Evolutionary conservation across 2,797 vertebrate species (phyloP).

Genomic region (Malacoraja senta): DNA sequence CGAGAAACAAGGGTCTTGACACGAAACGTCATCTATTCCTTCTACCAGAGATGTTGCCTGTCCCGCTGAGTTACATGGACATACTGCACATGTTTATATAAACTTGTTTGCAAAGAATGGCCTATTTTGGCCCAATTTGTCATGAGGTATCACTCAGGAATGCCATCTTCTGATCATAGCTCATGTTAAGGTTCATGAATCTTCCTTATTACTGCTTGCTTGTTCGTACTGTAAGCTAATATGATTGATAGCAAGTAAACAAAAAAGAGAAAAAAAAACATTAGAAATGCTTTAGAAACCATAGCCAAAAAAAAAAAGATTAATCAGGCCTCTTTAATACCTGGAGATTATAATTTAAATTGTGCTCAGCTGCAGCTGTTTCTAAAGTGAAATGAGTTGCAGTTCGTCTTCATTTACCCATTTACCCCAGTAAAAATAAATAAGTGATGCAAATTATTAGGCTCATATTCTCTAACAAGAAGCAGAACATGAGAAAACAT

Average conservation of each 20-base stretch:
- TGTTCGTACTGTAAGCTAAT: not conserved
- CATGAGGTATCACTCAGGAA: not conserved
- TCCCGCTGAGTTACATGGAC: too few relatives aligned
- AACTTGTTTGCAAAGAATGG: not conserved
- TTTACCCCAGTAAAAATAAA: conserved; percentile 2
- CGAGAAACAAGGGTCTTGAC: too few relatives aligned
- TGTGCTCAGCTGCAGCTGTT: conserved; percentile 16
- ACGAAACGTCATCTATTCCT: too few relatives aligned
- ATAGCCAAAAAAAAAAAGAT: not conserved
- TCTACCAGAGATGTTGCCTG: too few relatives aligned
- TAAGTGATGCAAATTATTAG: not conserved
- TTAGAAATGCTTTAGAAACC: not conserved
- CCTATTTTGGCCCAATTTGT: not conserved
- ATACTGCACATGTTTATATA: not conserved
- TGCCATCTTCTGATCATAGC: not conserved
- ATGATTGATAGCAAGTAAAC: conserved; percentile 1
- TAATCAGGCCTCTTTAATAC: conserved; percentile 22
- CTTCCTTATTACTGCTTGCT: not conserved
- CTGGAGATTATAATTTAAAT: not conserved
- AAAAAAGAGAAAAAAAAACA: not conserved
- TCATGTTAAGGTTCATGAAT: not conserved
- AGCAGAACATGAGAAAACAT: not conserved
- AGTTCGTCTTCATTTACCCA: not conserved
- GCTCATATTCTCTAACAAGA: not conserved
- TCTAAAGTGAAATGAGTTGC: not conserved